Base-by-base conservation (phyloP, 2,888 invertebrate species). In the Mimachlamys varia region DNA sequence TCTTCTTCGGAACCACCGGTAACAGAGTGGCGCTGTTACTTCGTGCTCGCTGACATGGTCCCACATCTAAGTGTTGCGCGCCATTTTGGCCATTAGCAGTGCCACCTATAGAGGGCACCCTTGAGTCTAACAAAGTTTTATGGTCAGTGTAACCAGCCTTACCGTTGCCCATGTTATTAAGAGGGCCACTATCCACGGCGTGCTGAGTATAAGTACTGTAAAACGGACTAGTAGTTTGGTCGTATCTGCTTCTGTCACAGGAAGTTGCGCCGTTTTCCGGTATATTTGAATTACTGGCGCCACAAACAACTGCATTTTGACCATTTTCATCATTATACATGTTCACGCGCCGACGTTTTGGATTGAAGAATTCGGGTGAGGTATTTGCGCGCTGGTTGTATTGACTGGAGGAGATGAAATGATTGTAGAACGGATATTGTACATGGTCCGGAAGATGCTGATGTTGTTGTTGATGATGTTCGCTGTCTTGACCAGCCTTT, bases 371-470 rank as follows among this genome's bases (percentile, higher is more conserved):
- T 76, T 76, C 76, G 33, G 76, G 15, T 17, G 76, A 76, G 33
- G 27, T 33, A 33, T 58, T n/a, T 38, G 90, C 17, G 33, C 19
- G 38, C 58, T 89, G 58, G 44, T 62, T 58, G 58, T 49, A 90
- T 49, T 90, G 15, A 88, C 88, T 55, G 49, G 55, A 58, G 27
- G 58, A 10, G 88, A 37, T 33, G 88, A 90, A 27, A 33, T 87
- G 53, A 49, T 87, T 44, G 55, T 88, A 87, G 90, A 88, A 55
- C 44, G 88, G 58, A 27, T 88, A 33, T 38, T 27, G 38, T 38
- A 38, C 7, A 33, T 33, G 88, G 88, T 55, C 27, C 88, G 38
- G 50, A 38, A 27, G 27, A 53, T 88, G 53, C 38, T 88, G 49
- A 58, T 55, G 88, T 49, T 88, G 37, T 87, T 13, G 27, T 10